phyloP scores from a whole-genome alignment of 2,888 invertebrate species.

The Formica aserva region DNA sequence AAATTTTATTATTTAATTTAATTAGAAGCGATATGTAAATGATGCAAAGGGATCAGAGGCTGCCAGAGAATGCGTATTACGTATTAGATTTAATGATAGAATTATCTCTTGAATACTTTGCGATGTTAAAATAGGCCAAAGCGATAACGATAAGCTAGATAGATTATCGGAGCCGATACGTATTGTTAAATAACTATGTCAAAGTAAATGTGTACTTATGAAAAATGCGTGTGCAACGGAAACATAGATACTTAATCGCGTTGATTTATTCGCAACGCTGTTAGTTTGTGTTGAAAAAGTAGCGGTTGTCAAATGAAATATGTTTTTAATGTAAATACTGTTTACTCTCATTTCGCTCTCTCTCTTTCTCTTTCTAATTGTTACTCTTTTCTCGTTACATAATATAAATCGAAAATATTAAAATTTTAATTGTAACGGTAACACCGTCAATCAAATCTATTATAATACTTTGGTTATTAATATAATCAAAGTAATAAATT shows the following conservation, averaged over 20 bases:
- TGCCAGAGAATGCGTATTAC: constrained; percentile 16
- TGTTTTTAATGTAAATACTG: constrained; percentile 78
- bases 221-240: constrained; percentile 69
- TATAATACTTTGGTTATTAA: not conserved
- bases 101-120: constrained; percentile 21
- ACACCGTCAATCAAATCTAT: not conserved
- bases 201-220: constrained; percentile 78
- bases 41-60: not conserved
- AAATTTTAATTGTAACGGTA: not conserved
- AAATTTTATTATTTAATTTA: not conserved
- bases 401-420: not conserved
- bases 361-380: not conserved
- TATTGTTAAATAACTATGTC: constrained; percentile 65
- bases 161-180: constrained; percentile 38
- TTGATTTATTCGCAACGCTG: constrained; percentile 67
- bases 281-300: constrained; percentile 72
- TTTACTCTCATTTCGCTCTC: constrained; percentile 40
- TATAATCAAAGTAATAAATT: not conserved
- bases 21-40: not conserved
- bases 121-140: constrained; percentile 30
- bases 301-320: constrained; percentile 79
- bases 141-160: constrained; percentile 8
- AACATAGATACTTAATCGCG: constrained; percentile 72
- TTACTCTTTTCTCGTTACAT: not conserved
- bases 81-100: constrained; percentile 26